Conservation (phyloP, 2,113 vertebrate species). For the Alligator mississippiensis region DNA sequence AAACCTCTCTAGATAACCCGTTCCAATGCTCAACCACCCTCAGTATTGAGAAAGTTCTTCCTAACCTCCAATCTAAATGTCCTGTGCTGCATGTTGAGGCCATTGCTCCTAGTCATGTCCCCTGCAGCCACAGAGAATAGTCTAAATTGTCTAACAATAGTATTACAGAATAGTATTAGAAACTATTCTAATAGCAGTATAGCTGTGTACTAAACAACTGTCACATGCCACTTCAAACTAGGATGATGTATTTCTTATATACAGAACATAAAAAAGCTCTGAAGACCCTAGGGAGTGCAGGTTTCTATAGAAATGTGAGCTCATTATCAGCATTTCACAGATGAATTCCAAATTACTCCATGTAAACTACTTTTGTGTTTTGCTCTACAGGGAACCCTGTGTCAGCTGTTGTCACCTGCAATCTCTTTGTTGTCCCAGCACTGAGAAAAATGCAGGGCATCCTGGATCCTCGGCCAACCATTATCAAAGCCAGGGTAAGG, state of each 20-base stretch:
- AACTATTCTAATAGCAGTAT: neutral
- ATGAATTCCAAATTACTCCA: slow-evolving; percentile 1
- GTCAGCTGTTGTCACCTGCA: slow-evolving; percentile 98
- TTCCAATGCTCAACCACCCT: too few species aligned
- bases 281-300: neutral
- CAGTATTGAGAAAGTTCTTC: too few species aligned
- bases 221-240: neutral
- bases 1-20: too few species aligned
- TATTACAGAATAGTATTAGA: too few species aligned
- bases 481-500: slow-evolving; percentile 99
- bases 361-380: slow-evolving; percentile 48
- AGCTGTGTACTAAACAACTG: neutral
- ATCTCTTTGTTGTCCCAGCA: slow-evolving; percentile 99
- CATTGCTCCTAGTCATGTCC: too few species aligned
- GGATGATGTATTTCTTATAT: neutral
- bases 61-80: too few species aligned
- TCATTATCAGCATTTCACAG: neutral
- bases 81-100: too few species aligned
- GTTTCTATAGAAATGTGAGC: slow-evolving; percentile 6
- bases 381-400: slow-evolving; percentile 92
- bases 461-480: slow-evolving; percentile 98
- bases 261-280: neutral
- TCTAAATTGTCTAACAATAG: too few species aligned
- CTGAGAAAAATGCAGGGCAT: slow-evolving; percentile 99
- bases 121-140: too few species aligned